Percentiles rank a stretch among this genome's conserved stretches.
These are phyloP conservation scores for Hypena proboscidalis DNA, from an alignment of 2,888 invertebrate genomes.

Conservation along the genomic window DNA sequence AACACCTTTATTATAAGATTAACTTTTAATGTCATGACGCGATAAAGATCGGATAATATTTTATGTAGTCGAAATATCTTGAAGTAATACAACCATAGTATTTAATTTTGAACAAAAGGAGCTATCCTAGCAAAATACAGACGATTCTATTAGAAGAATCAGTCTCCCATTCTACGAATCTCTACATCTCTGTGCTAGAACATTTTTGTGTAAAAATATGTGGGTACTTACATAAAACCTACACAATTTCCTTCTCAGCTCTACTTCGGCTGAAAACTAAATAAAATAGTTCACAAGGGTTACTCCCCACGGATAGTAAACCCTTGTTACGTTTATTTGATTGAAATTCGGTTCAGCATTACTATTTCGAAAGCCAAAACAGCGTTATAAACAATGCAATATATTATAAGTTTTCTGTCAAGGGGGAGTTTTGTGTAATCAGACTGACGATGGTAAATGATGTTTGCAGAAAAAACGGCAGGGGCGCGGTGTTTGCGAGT, in stretches of 20 bases:
- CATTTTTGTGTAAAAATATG: constrained; percentile 7
- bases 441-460: constrained; percentile 21
- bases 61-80: too few species aligned
- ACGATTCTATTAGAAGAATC: too few species aligned
- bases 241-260: constrained; percentile 28
- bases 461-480: constrained; percentile 16
- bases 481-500: constrained; percentile 11
- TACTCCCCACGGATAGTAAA: constrained; percentile 54
- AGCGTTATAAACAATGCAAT: constrained; percentile 40
- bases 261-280: constrained; percentile 52
- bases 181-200: neutral
- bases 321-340: constrained; percentile 58
- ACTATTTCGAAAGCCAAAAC: constrained; percentile 48
- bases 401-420: constrained; percentile 14
- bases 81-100: too few species aligned
- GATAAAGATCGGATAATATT: too few species aligned
- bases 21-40: too few species aligned
- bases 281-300: constrained; percentile 68
- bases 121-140: too few species aligned
- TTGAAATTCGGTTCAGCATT: constrained; percentile 48
- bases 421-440: constrained; percentile 7
- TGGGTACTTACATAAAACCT: constrained; percentile 4
- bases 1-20: too few species aligned
- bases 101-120: too few species aligned
- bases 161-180: too few species aligned